Conservation (phyloP, 1,140 invertebrate species). For the Melanaphis sacchari region DNA sequence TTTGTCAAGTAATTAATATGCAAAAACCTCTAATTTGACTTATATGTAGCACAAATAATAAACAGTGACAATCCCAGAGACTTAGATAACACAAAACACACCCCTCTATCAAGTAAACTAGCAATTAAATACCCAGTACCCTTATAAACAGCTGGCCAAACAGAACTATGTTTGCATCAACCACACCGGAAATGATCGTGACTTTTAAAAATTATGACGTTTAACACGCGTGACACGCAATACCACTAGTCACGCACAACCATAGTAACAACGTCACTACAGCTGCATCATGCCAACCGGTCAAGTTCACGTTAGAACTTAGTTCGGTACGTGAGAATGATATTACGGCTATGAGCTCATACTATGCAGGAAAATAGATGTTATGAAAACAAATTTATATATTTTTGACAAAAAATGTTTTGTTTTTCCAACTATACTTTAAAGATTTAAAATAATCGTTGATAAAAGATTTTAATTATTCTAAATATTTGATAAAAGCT, state of each 20-base stretch:
- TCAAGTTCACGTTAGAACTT: background rate
- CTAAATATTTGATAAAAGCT: background rate
- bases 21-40: background rate
- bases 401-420: background rate
- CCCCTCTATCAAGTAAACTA: background rate
- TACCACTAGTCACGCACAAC: background rate
- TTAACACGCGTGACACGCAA: conserved; percentile 35
- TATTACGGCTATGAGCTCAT: background rate
- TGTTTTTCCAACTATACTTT: background rate
- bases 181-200: background rate
- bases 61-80: background rate
- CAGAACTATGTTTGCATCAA: background rate
- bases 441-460: background rate
- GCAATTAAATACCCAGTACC: conserved; percentile 12
- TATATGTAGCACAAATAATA: background rate
- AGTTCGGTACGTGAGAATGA: background rate
- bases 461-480: background rate
- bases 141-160: background rate
- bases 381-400: background rate
- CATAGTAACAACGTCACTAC: background rate
- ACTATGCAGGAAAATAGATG: background rate
- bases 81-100: conserved; percentile 18
- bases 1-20: conserved; percentile 2
- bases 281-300: background rate
- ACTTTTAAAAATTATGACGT: conserved; percentile 28